These are phyloP conservation scores for Laticauda laticaudata DNA, from an alignment of 2,113 vertebrate genomes.

Conservation along the genomic window DNA sequence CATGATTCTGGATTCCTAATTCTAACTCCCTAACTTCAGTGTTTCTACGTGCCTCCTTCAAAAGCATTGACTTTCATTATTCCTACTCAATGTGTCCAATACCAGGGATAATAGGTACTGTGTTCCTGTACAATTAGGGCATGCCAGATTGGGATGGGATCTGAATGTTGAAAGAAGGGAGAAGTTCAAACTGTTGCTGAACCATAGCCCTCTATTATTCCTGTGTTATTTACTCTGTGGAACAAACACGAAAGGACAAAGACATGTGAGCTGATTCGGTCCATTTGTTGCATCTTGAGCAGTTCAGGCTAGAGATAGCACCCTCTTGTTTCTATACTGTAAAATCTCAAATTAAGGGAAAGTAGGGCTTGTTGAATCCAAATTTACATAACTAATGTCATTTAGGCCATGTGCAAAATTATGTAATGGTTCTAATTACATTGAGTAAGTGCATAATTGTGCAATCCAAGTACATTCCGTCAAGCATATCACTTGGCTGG, in stretches of 20 bases:
- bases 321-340: background rate
- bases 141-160: background rate
- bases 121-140: background rate
- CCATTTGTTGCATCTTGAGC: background rate
- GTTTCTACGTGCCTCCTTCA: background rate
- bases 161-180: background rate
- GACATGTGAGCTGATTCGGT: background rate
- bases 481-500: background rate
- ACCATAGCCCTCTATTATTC: background rate
- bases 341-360: background rate
- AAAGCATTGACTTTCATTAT: background rate
- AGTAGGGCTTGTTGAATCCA: background rate
- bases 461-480: background rate
- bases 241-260: background rate
- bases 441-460: background rate
- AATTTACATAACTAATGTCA: background rate
- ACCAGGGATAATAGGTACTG: background rate
- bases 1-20: background rate
- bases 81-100: background rate
- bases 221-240: background rate
- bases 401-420: background rate
- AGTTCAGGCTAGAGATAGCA: background rate
- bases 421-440: background rate
- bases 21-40: background rate
- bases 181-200: background rate